Evolutionary conservation across 2,888 invertebrate species (phyloP).

Genomic region (Rapana venosa): DNA sequence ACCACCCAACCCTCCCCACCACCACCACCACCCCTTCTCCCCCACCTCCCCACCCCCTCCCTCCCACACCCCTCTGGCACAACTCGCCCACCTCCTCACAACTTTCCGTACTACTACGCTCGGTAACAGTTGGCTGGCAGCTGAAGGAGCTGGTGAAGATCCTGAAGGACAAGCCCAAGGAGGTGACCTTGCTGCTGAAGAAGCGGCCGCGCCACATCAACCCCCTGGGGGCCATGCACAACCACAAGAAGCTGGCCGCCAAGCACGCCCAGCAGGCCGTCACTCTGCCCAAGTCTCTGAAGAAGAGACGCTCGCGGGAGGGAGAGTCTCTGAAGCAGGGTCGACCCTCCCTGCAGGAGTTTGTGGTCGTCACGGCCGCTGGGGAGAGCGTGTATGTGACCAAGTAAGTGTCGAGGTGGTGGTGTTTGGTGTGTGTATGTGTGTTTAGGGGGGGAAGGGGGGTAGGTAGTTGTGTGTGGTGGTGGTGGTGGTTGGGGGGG

Average conservation of each 20-base stretch:
- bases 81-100: too few species aligned
- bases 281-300: constrained; percentile 69
- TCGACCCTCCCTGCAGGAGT: constrained; percentile 69
- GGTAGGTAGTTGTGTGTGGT: background rate
- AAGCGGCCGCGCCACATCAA: constrained; percentile 89
- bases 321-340: constrained; percentile 62
- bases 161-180: constrained; percentile 86
- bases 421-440: background rate
- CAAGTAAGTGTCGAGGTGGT: constrained; percentile 58
- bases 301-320: constrained; percentile 67
- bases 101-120: too few species aligned
- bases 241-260: constrained; percentile 63
- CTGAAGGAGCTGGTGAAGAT: constrained; percentile 86
- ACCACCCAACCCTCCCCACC: too few species aligned
- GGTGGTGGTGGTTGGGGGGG: background rate
- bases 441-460: background rate
- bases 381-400: constrained; percentile 63
- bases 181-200: constrained; percentile 89
- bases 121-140: constrained; percentile 89
- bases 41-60: too few species aligned
- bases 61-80: too few species aligned
- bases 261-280: constrained; percentile 59
- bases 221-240: constrained; percentile 84
- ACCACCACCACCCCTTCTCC: too few species aligned
- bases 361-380: constrained; percentile 59